Base-by-base conservation (phyloP, 2,888 invertebrate genomes). In the Drosophila niveifrons region DNA sequence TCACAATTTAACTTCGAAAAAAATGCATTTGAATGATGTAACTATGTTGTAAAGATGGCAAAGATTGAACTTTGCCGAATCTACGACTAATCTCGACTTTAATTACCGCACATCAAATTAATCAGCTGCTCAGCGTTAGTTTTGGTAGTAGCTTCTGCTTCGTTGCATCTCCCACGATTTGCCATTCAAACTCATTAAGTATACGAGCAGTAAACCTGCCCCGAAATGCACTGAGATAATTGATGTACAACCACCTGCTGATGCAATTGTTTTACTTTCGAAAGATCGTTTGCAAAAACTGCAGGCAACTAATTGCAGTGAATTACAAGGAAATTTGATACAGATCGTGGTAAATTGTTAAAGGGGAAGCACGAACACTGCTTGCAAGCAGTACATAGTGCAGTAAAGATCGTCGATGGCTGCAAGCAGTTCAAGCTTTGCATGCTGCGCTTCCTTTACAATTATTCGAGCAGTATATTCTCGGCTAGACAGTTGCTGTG, bases 301-400 rank as follows among this genome's bases (percentile, higher is more conserved):
- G 11, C n/a, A 36, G 6, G n/a, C 29, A 18, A 28, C 39, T 39
- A 39, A 52, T 15, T 52, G 13, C 6, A 41, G 23, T 10, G n/a
- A 28, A 41, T 41, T 53, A 3, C 18, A 36, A 36, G 36, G 10
- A 50, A 36, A 17, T 36, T 1, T 23, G 46, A 46, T 46, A 48
- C 15, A 6, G 48, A 15, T 48, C 15, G 15, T 18, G 52, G 64
- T 59, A 58, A 65, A 69, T n/a, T 51, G 64, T 65, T 53, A 65
- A 72, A 46, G 82, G 65, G 55, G 39, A 41, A 41, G 6, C 9
- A 41, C 39, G 13, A 1, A 0, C 9, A 41, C 39, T 41, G 39
- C 39, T 8, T 41, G 15, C 39, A 41, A 41, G 39, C 39, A 41
- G 39, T 41, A 1, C 0, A 39, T 0, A 1, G 2, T 41, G 15